Base-by-base conservation (phyloP, 2,888 invertebrate genomes). In the Papilio elwesi region DNA sequence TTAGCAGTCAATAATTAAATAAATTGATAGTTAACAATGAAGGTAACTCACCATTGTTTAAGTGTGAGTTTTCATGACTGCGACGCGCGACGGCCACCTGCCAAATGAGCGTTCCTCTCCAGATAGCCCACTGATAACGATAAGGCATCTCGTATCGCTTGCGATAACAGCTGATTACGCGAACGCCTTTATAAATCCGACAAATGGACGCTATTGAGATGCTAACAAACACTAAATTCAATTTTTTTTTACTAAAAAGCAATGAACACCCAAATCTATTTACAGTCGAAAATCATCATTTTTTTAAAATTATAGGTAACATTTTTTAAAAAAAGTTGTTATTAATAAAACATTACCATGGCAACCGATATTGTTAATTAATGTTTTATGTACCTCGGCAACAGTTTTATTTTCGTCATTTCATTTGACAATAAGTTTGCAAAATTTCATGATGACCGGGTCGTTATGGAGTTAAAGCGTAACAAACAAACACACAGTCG, bases 61-160 rank as follows among this genome's bases (percentile, higher is more conserved):
- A 71, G 66, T 71, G 62, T 72, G 75, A 12, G 65, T 72, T 49
- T 11, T 48, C 76, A 76, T 76, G 83, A 62, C 71, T 74, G 77
- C 78, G 78, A 57, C 71, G 76, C 53, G 3, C 70, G 78, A 66
- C 76, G 77, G 76, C 76, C 74, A 70, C 65, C 43, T 66, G 77
- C 77, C 73, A 74, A 84, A 84, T 84, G 82, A 68, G 49, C 51
- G 64, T 70, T 69, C 69, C 76, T 79, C 80, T 81, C 80, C 77
- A 55, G 72, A 72, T 72, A 72, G n/a, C 55, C 68, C 26, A n/a
- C 6, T 51, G 74, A 74, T 74, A 75, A 63, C 68, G 68, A 72
- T 72, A 68, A 72, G 68, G 47, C 62, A 74, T 73, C 71, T 74
- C 70, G 26, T 74, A 71, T 67, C 68, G 72, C 57, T 68, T 3